phyloP scores from a whole-genome alignment of 1,140 invertebrate species.

The Mesaphorura yosii region DNA sequence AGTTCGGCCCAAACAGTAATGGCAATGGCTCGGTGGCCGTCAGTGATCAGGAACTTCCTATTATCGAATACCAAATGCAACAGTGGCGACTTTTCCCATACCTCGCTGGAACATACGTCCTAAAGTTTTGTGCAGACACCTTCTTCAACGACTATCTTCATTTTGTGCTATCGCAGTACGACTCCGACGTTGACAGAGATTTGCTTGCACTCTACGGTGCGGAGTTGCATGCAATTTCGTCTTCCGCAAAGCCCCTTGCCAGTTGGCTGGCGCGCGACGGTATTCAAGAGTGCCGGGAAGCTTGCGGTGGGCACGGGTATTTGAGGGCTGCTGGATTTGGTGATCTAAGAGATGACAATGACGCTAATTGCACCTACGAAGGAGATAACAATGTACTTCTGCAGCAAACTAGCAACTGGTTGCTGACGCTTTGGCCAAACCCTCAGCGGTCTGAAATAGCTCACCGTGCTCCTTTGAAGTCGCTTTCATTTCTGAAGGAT shows the following conservation, averaged over 20 bases:
- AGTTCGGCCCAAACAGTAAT: conserved; percentile 63
- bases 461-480: conserved; percentile 46
- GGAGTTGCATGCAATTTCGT: conserved; percentile 66
- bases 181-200: conserved; percentile 29
- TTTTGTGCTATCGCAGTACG: conserved; percentile 37
- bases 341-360: conserved; percentile 42
- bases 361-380: conserved; percentile 49
- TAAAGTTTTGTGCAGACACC: conserved; percentile 56
- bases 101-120: conserved; percentile 65
- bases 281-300: conserved; percentile 65
- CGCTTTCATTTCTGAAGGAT: conserved; percentile 48
- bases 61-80: conserved; percentile 86
- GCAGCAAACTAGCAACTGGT: conserved; percentile 46
- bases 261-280: conserved; percentile 65
- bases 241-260: conserved; percentile 59
- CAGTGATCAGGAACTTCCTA: conserved; percentile 58
- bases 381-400: conserved; percentile 51
- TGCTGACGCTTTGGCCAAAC: conserved; percentile 31
- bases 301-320: conserved; percentile 43
- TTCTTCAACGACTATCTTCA: conserved; percentile 44
- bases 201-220: conserved; percentile 45
- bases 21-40: no score
- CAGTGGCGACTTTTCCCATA: conserved; percentile 86
- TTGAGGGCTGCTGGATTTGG: conserved; percentile 18
- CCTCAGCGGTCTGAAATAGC: conserved; percentile 30